Conservation (phyloP, 2,113 vertebrate genomes). For the human (Homo sapiens) region DNA sequence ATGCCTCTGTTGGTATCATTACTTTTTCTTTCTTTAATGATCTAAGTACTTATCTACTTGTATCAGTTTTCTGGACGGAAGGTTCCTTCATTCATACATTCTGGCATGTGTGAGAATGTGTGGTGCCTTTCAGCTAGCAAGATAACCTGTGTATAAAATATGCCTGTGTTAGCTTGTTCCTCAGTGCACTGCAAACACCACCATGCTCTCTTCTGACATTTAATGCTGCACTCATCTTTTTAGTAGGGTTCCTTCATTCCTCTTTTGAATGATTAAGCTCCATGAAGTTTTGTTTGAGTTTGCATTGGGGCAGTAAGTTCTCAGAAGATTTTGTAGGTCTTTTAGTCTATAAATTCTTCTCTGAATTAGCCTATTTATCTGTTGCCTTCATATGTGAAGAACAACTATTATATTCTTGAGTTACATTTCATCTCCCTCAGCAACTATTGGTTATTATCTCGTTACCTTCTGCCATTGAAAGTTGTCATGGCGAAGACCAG, state of each 20-base stretch:
- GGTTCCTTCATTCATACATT: background rate
- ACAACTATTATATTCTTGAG: too few species aligned
- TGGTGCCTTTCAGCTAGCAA: too few species aligned
- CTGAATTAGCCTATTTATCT: background rate
- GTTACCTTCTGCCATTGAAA: background rate
- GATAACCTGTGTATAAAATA: background rate
- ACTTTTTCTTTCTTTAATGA: background rate
- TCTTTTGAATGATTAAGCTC: background rate
- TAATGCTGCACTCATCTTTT: background rate
- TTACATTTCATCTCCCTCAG: background rate
- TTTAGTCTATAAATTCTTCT: background rate
- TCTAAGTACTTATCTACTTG: background rate
- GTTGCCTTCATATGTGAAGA: background rate
- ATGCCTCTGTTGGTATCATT: background rate
- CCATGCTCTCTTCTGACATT: background rate
- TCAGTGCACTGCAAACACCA: accelerated
- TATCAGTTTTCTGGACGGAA: background rate
- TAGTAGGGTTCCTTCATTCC: background rate
- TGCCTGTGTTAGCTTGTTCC: background rate
- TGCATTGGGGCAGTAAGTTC: background rate
- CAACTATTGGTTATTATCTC: background rate
- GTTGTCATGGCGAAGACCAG: background rate
- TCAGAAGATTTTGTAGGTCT: background rate
- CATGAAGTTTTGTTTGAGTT: background rate
- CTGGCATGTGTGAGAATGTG: background rate